Evolutionary conservation across 2,888 invertebrate species (phyloP), one percentile per base, ranked within the genome.

Genomic region (Bombyx huttoni): DNA sequence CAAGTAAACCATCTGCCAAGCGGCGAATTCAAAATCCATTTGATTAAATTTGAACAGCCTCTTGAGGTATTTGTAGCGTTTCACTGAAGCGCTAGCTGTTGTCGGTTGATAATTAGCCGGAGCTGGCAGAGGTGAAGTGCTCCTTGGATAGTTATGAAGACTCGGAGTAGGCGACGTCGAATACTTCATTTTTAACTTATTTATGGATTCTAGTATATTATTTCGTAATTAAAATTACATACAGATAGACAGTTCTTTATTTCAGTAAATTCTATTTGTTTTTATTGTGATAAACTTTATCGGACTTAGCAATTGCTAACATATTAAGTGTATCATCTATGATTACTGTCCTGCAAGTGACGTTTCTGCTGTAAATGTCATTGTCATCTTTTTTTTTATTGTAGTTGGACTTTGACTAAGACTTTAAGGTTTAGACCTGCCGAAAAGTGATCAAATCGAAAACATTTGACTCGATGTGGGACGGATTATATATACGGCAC

Each of bases 1-100:
- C 57, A 99, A 89, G 78, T 98, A 98, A 0, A 98, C 81, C 97
- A 99, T 98, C 90, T 99, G 99, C 99, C 99, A 99, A n/a, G 95
- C 89, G 0, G 99, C 99, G 89, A 98, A 99, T 78, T 99, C 98
- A 87, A 99, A 99, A 85, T 99, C 99, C 99, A 99, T 99, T 87
- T 99, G 98, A 70, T 96, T 92, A 73, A 98, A 97, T 80, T 96
- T 95, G 55, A 96, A 90, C 55, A 97, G 83, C 69, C 96, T 91
- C 60, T 95, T 89, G 51, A 98, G 85, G 81, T 97, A 97, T 87
- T 95, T 94, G 82, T 95, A 95, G 57, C 95, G 91, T 84, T 98
- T 97, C 48, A 95, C 93, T 47, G 96, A 94, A 2, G 97, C 97
- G 54, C 95, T 94, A 51, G 84, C 81, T 67, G 94, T 93, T 62